Conservation (phyloP, 1,140 invertebrate genomes). For the Zaprionus davidi region DNA sequence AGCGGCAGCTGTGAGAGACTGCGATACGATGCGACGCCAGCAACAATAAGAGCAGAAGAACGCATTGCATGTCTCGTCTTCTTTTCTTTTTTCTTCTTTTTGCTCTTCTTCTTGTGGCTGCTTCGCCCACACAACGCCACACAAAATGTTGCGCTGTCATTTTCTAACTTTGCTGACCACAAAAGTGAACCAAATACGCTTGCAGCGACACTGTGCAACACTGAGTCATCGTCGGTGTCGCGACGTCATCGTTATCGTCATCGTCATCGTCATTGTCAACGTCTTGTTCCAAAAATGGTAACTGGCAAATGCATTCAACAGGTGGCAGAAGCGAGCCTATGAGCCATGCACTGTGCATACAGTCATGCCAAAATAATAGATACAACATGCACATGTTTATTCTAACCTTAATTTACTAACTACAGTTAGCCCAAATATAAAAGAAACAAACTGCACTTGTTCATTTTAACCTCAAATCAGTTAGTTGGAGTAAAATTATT, state of each 20-base stretch:
- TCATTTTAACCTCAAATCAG: no score
- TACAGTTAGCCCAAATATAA: no score
- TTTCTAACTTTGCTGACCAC: constrained; percentile 65
- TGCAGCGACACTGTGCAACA: constrained; percentile 5
- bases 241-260: constrained; percentile 17
- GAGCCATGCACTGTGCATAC: background rate
- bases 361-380: no score
- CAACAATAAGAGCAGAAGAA: constrained; percentile 11
- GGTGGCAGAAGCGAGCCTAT: background rate
- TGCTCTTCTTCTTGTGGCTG: background rate
- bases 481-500: no score
- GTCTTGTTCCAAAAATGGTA: constrained; percentile 1
- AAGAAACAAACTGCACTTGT: no score
- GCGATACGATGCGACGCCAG: constrained; percentile 30
- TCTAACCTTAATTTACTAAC: no score
- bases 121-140: constrained; percentile 24
- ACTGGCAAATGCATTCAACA: background rate
- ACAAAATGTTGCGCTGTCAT: constrained; percentile 64
- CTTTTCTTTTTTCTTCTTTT: background rate
- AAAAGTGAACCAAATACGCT: constrained; percentile 31
- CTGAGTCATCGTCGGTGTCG: constrained; percentile 51
- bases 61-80: constrained; percentile 23
- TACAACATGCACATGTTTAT: no score
- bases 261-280: constrained; percentile 3
- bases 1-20: constrained; percentile 56